Evolutionary conservation across 2,113 vertebrate species (phyloP), one percentile per base, ranked within the genome.

Genomic region (Rhodinocichla rosea): DNA sequence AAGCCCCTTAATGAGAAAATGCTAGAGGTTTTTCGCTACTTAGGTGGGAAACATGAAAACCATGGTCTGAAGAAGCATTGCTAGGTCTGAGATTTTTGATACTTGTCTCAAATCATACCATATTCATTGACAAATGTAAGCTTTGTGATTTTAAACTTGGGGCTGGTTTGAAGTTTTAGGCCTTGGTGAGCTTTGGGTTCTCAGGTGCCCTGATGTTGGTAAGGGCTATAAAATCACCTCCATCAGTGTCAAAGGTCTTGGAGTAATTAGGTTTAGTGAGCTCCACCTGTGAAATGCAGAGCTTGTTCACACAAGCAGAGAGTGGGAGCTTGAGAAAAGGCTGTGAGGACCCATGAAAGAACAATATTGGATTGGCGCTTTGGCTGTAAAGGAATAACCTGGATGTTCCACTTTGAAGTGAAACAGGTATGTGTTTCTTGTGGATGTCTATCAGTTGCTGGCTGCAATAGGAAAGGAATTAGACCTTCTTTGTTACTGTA

Each of bases 121-220:
- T 7, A 49, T 26, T 42, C n/a, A 27, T 18, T 20, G 10, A 15
- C 71, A 79, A 56, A 63, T 15, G 5, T 27, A 27, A 88, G 17
- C 12, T 60, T 77, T 76, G 37, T 30, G 10, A 9, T 28, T 79
- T 83, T 78, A 78, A 50, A 53, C 7, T 42, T 42, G 15, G 7
- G 14, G 8, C 2, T 0, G 0, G 8, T 63, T 71, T 75, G 57
- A 63, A 33, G 32, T 26, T 49, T 53, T 62, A 4, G 0, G 10
- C 7, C 14, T 57, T 40, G 6, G 1, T 47, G 65, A 42, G 3
- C 30, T 69, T 64, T 33, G 37, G 21, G 27, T 77, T 71, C 39
- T 18, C 60, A 39, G 39, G 15, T 67, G 32, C 3, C 2, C 21
- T 52, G 26, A 19, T 84, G 24, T 39, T 40, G 14, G 8, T 24